Evolutionary conservation across 2,113 vertebrate genomes (phyloP).

Genomic region (Labeo catla): DNA sequence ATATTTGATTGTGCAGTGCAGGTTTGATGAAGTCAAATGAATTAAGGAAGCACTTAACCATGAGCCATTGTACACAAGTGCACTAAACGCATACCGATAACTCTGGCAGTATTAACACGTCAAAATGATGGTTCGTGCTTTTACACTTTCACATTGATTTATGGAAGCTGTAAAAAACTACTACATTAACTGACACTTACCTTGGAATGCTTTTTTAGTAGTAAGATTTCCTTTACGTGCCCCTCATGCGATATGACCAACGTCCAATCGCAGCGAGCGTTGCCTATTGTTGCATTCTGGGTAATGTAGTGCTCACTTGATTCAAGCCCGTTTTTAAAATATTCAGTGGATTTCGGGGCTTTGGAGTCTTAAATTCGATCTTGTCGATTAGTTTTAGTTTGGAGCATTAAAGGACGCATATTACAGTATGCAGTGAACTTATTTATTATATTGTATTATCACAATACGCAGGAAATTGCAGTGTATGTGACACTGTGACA

Average conservation of each 20-base stretch:
- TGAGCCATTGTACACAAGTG: not conserved
- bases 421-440: not conserved
- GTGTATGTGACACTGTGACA: not conserved
- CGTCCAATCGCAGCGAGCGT: not conserved
- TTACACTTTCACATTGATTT: not conserved
- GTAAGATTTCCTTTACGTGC: conserved; percentile 42
- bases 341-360: not conserved
- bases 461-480: not conserved
- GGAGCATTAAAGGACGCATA: not conserved
- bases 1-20: not conserved
- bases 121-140: not conserved
- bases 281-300: conserved; percentile 62
- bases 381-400: not conserved
- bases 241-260: conserved; percentile 59
- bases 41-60: not conserved
- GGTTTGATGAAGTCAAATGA: not conserved
- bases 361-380: not conserved
- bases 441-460: not conserved
- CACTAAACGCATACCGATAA: too few relatives aligned
- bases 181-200: not conserved
- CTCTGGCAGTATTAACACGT: not conserved
- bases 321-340: too few relatives aligned
- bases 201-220: not conserved
- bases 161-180: not conserved
- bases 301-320: conserved; percentile 38